A percentile compares a stretch with the other conserved stretches of the same genome.
phyloP scores from a whole-genome alignment of 2,797 vertebrate species.

The Decapterus maruadsi region DNA sequence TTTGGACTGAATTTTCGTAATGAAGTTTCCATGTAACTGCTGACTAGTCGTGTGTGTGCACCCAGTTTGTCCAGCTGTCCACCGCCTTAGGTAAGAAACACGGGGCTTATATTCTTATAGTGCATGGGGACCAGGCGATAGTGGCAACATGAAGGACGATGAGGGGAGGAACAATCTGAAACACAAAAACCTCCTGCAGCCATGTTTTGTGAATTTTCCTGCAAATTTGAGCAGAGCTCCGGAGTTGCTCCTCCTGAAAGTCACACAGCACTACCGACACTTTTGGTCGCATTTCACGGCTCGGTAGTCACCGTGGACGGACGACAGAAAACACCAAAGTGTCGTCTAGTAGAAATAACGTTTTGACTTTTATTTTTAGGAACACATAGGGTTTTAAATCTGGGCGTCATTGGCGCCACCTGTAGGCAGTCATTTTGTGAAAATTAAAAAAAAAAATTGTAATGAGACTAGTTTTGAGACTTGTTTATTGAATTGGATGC shows the following conservation, averaged over 20 bases:
- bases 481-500: slow-evolving; percentile 27
- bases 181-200: slow-evolving; percentile 89
- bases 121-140: slow-evolving; percentile 54
- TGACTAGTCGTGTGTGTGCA: slow-evolving; percentile 48
- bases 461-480: slow-evolving; percentile 64
- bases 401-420: slow-evolving; percentile 83
- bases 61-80: slow-evolving; percentile 40
- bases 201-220: slow-evolving; percentile 88
- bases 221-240: slow-evolving; percentile 78
- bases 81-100: slow-evolving; percentile 13
- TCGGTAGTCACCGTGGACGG: background rate
- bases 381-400: slow-evolving; percentile 72
- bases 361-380: slow-evolving; percentile 65
- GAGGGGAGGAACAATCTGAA: slow-evolving; percentile 85
- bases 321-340: slow-evolving; percentile 5
- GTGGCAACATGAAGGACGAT: slow-evolving; percentile 82
- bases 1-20: slow-evolving; percentile 61
- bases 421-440: slow-evolving; percentile 80
- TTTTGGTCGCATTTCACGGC: slow-evolving; percentile 8
- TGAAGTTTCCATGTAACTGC: slow-evolving; percentile 76
- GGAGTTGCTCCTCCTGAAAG: slow-evolving; percentile 58
- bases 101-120: slow-evolving; percentile 20
- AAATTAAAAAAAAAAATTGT: slow-evolving; percentile 69
- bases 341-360: slow-evolving; percentile 42
- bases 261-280: background rate